Evolutionary conservation across 2,797 vertebrate species (phyloP).

Genomic region (Staurois parvus): DNA sequence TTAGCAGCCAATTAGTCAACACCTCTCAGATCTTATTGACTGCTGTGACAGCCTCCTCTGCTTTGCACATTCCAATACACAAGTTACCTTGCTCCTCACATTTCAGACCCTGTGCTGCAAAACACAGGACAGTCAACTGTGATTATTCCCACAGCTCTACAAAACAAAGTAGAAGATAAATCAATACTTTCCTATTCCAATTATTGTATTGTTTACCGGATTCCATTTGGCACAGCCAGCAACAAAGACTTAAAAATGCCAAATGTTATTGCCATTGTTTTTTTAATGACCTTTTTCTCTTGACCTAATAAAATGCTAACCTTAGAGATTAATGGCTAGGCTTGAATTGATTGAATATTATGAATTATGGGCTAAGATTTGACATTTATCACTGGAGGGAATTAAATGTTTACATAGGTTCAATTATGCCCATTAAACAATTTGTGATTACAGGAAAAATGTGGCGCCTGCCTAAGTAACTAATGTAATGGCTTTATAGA

Average conservation of each 20-base stretch:
- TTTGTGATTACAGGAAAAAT: constrained; percentile 27
- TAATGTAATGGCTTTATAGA: background rate
- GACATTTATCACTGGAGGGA: constrained; percentile 48
- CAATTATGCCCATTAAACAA: constrained; percentile 28
- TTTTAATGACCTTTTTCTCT: constrained; percentile 57
- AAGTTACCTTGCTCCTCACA: constrained; percentile 71
- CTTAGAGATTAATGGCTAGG: constrained; percentile 51
- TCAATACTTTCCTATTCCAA: constrained; percentile 73
- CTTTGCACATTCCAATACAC: constrained; percentile 79
- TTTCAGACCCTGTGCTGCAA: constrained; percentile 58
- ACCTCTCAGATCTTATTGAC: constrained; percentile 92
- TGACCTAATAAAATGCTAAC: constrained; percentile 60
- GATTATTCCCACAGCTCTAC: constrained; percentile 71
- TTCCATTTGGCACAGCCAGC: constrained; percentile 52
- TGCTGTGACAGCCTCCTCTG: constrained; percentile 84
- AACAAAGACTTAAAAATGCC: constrained; percentile 56
- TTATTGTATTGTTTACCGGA: constrained; percentile 71
- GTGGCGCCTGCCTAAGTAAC: background rate
- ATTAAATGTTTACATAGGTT: constrained; percentile 18
- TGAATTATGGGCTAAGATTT: constrained; percentile 41
- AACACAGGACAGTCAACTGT: constrained; percentile 65
- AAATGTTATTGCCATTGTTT: constrained; percentile 48
- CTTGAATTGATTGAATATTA: constrained; percentile 53
- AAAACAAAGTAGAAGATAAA: constrained; percentile 65
- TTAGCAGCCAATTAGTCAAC: constrained; percentile 96